phyloP scores from a whole-genome alignment of 1,140 invertebrate species.

The Rhynchophorus ferrugineus region DNA sequence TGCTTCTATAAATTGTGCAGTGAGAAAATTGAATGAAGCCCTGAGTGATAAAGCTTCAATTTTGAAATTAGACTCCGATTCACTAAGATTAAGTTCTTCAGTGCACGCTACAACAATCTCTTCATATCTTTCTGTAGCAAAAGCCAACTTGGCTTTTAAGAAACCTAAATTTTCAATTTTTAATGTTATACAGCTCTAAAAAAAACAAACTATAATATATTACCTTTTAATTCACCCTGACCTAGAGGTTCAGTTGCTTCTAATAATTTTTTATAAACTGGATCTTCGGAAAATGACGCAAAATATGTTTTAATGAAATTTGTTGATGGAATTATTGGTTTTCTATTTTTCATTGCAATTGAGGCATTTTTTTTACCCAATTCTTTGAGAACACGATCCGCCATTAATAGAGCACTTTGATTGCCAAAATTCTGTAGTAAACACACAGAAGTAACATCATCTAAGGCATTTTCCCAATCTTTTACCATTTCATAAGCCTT shows the following conservation, averaged over 20 bases:
- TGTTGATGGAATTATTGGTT: conserved; percentile 70
- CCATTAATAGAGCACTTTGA: conserved; percentile 65
- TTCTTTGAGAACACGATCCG: conserved; percentile 81
- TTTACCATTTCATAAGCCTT: conserved; percentile 73
- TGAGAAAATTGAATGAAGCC: conserved; percentile 74
- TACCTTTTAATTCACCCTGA: conserved; percentile 32
- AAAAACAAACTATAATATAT: not conserved
- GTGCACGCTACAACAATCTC: conserved; percentile 71
- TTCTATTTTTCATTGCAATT: conserved; percentile 58
- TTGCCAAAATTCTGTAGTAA: conserved; percentile 84
- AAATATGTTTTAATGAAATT: conserved; percentile 81
- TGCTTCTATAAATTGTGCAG: conserved; percentile 63
- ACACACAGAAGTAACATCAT: conserved; percentile 88
- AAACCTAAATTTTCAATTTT: too few species aligned
- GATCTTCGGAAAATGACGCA: conserved; percentile 76
- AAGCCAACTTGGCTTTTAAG: conserved; percentile 55
- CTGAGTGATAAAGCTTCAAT: conserved; percentile 67
- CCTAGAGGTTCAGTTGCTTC: conserved; percentile 31
- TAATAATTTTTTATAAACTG: conserved; percentile 46
- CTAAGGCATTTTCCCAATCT: conserved; percentile 70
- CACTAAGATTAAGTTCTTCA: conserved; percentile 67
- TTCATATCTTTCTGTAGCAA: conserved; percentile 66
- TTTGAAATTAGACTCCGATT: conserved; percentile 45
- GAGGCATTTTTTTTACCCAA: conserved; percentile 62
- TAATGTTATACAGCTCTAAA: not conserved